Conservation (phyloP, 2,113 vertebrate genomes). For the Hippocampus comes region DNA sequence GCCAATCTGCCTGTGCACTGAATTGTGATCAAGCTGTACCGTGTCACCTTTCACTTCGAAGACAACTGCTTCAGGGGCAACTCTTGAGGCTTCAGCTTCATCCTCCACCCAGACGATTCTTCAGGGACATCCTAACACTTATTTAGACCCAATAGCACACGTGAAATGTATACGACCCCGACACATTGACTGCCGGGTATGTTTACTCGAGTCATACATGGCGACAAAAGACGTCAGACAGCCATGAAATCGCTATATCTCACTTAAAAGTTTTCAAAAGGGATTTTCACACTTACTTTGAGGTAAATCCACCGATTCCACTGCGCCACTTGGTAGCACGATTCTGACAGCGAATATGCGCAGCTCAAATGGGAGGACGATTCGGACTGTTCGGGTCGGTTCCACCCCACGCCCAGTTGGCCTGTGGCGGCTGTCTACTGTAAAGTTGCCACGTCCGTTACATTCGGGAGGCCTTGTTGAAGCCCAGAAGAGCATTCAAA, state of each 20-base stretch:
- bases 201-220: neutral
- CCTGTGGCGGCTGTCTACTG: constrained; percentile 51
- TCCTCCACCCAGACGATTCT: constrained; percentile 16
- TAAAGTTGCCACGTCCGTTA: constrained; percentile 71
- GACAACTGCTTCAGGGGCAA: neutral
- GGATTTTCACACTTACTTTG: constrained; percentile 53
- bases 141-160: neutral
- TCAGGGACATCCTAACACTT: neutral
- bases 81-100: constrained; percentile 10
- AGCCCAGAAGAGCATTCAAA: constrained; percentile 9
- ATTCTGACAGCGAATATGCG: constrained; percentile 27
- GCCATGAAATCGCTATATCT: constrained; percentile 1
- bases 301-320: constrained; percentile 34
- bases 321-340: constrained; percentile 2
- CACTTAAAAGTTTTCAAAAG: constrained; percentile 52
- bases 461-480: constrained; percentile 32
- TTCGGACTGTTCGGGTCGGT: constrained; percentile 30
- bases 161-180: neutral
- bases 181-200: neutral
- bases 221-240: neutral
- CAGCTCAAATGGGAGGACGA: constrained; percentile 32
- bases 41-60: neutral
- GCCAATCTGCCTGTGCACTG: constrained; percentile 34
- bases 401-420: constrained; percentile 63
- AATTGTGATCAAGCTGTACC: constrained; percentile 36